Conservation (phyloP, 1,140 invertebrate species). For the Drosophila rufa region DNA sequence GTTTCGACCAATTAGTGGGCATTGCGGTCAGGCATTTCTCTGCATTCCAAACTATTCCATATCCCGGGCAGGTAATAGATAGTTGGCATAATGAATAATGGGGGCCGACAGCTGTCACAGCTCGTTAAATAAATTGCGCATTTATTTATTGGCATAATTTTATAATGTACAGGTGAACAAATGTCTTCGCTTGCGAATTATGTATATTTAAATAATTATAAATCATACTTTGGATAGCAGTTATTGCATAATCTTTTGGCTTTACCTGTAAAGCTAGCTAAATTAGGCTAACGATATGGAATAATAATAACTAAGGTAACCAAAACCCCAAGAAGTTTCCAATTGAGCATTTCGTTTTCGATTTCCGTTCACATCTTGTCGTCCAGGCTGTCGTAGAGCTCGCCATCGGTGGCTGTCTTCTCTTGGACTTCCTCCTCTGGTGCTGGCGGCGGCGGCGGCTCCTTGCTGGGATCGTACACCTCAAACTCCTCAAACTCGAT, state of each 20-base stretch:
- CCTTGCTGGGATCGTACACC: slow-evolving; percentile 86
- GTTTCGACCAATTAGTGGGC: slow-evolving; percentile 25
- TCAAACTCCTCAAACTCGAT: slow-evolving; percentile 94
- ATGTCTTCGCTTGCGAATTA: slow-evolving; percentile 16
- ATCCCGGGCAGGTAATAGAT: slow-evolving; percentile 4
- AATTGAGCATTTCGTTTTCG: slow-evolving; percentile 43
- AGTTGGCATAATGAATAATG: slow-evolving; percentile 28
- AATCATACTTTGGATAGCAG: slow-evolving; percentile 64
- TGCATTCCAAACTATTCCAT: neutral
- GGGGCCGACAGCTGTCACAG: slow-evolving; percentile 28
- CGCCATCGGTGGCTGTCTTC: slow-evolving; percentile 52
- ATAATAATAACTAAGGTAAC: slow-evolving; percentile 22
- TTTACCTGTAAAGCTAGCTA: slow-evolving; percentile 71
- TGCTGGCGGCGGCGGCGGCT: slow-evolving; percentile 31
- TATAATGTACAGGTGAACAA: slow-evolving; percentile 44
- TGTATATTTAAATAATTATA: slow-evolving; percentile 30
- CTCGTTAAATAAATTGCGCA: slow-evolving; percentile 63
- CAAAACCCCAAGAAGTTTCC: slow-evolving; percentile 49
- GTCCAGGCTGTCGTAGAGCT: slow-evolving; percentile 79
- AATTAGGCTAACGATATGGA: too few relatives aligned
- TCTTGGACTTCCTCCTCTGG: slow-evolving; percentile 21
- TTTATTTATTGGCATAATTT: slow-evolving; percentile 60
- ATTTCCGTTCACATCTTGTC: slow-evolving; percentile 63
- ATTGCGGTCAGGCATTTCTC: slow-evolving; percentile 19
- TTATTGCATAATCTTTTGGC: slow-evolving; percentile 60